A percentile compares a stretch with the other conserved stretches of the same genome.
phyloP scores from a whole-genome alignment of 1,140 invertebrate genomes.

The Euura saliciscinereae region DNA sequence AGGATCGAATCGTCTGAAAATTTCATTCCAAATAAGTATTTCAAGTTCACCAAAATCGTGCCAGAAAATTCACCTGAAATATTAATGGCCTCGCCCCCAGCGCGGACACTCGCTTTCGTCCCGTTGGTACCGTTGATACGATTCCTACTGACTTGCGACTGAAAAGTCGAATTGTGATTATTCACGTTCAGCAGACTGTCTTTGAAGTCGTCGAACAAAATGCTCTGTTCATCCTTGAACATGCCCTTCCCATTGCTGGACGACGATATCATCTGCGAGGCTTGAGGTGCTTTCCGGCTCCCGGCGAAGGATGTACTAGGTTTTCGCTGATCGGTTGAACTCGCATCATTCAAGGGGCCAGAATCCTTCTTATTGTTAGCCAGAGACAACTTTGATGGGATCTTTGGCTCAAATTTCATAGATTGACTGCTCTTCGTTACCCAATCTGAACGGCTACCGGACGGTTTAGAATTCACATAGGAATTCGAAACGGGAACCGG shows the following conservation, averaged over 20 bases:
- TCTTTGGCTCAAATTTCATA: neutral
- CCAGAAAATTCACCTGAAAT: conserved; percentile 30
- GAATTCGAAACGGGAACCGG: too few species aligned
- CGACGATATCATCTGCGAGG: conserved; percentile 19
- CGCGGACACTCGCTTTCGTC: too few species aligned
- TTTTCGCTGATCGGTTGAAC: neutral
- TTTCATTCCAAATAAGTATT: too few species aligned
- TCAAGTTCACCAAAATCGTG: too few species aligned
- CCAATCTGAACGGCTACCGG: neutral
- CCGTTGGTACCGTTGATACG: too few species aligned
- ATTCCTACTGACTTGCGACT: neutral
- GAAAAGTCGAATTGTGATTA: conserved; percentile 44
- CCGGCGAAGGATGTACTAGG: neutral
- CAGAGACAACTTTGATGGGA: conserved; percentile 14
- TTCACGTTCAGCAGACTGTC: conserved; percentile 28
- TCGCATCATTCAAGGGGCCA: conserved; percentile 6
- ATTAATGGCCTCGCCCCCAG: conserved; percentile 24
- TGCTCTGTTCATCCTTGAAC: conserved; percentile 8
- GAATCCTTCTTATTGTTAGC: conserved; percentile 9
- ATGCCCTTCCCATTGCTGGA: conserved; percentile 16
- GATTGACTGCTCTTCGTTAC: neutral
- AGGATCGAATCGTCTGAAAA: conserved; percentile 28
- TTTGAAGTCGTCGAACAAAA: conserved; percentile 31
- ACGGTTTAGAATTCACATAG: neutral
- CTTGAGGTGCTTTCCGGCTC: conserved; percentile 17